Conservation (phyloP, 35 echinoderm and acorn worm genomes). For the Strongylocentrotus purpuratus region DNA sequence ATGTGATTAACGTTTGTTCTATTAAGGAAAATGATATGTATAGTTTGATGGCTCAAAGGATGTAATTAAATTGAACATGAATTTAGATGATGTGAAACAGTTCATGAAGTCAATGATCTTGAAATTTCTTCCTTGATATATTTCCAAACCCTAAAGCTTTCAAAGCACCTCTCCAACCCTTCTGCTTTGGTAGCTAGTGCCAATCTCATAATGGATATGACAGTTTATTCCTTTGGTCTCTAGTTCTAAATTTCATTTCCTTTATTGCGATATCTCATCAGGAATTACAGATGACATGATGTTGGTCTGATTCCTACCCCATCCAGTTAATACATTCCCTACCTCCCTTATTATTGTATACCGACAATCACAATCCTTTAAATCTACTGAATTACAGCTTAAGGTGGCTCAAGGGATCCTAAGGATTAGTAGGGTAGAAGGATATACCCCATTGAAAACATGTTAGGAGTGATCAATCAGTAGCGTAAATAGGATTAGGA, state of each 20-base stretch:
- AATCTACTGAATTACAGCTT: constrained; percentile 34
- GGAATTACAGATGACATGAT: neutral
- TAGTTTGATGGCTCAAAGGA: too few relatives aligned
- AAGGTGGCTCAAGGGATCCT: neutral
- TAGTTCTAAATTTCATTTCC: neutral
- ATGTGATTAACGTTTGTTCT: too few relatives aligned
- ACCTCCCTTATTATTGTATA: neutral
- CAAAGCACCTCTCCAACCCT: too few relatives aligned
- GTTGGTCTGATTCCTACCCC: neutral
- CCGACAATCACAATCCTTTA: neutral
- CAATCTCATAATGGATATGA: too few relatives aligned
- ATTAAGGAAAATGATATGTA: too few relatives aligned
- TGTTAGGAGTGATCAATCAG: neutral
- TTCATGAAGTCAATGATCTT: too few relatives aligned
- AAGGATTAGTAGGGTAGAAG: neutral
- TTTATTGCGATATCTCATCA: neutral
- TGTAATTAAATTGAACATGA: too few relatives aligned
- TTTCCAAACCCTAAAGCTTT: too few relatives aligned
- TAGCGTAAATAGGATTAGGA: neutral
- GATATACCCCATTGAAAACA: neutral
- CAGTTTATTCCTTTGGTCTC: too few relatives aligned
- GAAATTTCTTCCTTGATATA: too few relatives aligned
- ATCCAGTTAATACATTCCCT: neutral
- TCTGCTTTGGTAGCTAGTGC: too few relatives aligned
- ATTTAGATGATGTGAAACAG: too few relatives aligned